Evolutionary conservation across 53 echinoderm and acorn worm species (phyloP).

Genomic region (Temnopleurus reevesii): DNA sequence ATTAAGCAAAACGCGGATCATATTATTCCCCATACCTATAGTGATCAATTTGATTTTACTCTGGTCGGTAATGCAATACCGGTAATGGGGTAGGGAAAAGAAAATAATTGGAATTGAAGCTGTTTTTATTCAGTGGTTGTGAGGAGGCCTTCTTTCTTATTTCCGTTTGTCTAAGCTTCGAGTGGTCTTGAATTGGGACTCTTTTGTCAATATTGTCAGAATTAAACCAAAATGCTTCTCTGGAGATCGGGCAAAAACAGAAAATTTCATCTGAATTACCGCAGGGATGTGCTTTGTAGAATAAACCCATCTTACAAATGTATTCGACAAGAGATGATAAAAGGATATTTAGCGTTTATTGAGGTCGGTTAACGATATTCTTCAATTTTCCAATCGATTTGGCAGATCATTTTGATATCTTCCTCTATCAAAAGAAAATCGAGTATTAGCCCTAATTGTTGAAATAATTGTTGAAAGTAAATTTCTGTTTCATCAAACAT

Average conservation of each 20-base stretch:
- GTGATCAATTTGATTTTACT: conserved; percentile 44
- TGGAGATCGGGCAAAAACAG: neutral
- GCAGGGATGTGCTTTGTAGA: neutral
- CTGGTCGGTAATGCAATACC: conserved; percentile 45
- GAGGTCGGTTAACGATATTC: neutral
- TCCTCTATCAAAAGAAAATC: neutral
- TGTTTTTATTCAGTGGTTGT: conserved; percentile 37
- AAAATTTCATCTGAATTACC: neutral
- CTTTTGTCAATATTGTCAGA: conserved; percentile 35
- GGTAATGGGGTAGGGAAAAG: conserved; percentile 53
- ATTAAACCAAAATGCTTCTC: conserved; percentile 43
- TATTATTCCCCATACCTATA: conserved; percentile 20
- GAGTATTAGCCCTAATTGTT: neutral
- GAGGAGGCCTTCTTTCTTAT: neutral
- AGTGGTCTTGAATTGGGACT: conserved; percentile 32
- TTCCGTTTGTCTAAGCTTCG: conserved; percentile 32
- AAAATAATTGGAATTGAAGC: conserved; percentile 49
- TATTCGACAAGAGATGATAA: neutral
- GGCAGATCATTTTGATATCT: neutral
- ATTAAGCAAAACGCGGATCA: conserved; percentile 42
- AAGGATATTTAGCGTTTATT: neutral
- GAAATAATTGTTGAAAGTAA: neutral
- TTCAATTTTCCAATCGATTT: neutral
- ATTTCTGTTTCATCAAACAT: neutral
- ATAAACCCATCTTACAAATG: neutral